These are phyloP conservation scores for Zophobas atratus DNA, from an alignment of 1,140 invertebrate species.

Conservation along the genomic window DNA sequence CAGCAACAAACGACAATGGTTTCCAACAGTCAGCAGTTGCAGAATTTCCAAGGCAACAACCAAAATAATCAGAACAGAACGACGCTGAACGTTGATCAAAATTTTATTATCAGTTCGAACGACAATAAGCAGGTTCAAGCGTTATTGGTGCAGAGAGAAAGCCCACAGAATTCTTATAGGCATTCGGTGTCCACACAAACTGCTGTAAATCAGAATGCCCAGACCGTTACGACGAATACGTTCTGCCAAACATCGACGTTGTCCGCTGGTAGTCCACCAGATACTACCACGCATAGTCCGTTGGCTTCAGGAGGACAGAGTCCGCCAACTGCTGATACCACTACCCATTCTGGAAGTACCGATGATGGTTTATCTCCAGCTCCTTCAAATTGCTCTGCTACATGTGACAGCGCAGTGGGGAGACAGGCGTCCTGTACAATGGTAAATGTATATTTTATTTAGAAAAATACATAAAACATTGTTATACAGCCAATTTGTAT, in stretches of 20 bases:
- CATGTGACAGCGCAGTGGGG: slow-evolving; percentile 50
- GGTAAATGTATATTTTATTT: slow-evolving; percentile 64
- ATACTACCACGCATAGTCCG: slow-evolving; percentile 87
- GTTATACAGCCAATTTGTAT: no score
- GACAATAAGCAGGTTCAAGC: slow-evolving; percentile 69
- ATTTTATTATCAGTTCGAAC: slow-evolving; percentile 63
- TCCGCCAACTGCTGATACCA: slow-evolving; percentile 74
- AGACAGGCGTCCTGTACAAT: slow-evolving; percentile 71
- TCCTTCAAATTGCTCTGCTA: slow-evolving; percentile 64
- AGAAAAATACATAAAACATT: no score
- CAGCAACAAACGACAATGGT: slow-evolving; percentile 81
- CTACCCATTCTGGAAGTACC: slow-evolving; percentile 71
- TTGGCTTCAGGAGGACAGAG: slow-evolving; percentile 71
- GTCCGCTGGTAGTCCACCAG: slow-evolving; percentile 76
- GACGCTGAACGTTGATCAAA: slow-evolving; percentile 64
- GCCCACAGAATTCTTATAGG: slow-evolving; percentile 65
- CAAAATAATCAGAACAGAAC: slow-evolving; percentile 57
- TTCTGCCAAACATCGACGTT: slow-evolving; percentile 70
- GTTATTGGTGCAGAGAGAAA: slow-evolving; percentile 69
- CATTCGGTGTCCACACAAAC: slow-evolving; percentile 85
- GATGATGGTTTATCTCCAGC: slow-evolving; percentile 68
- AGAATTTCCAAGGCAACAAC: slow-evolving; percentile 60
- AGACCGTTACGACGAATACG: slow-evolving; percentile 72
- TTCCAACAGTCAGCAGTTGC: slow-evolving; percentile 76
- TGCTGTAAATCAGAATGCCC: slow-evolving; percentile 74